These are phyloP conservation scores for Neolamprologus sp. DNA, from an alignment of 2,113 vertebrate species.

Conservation along the genomic window DNA sequence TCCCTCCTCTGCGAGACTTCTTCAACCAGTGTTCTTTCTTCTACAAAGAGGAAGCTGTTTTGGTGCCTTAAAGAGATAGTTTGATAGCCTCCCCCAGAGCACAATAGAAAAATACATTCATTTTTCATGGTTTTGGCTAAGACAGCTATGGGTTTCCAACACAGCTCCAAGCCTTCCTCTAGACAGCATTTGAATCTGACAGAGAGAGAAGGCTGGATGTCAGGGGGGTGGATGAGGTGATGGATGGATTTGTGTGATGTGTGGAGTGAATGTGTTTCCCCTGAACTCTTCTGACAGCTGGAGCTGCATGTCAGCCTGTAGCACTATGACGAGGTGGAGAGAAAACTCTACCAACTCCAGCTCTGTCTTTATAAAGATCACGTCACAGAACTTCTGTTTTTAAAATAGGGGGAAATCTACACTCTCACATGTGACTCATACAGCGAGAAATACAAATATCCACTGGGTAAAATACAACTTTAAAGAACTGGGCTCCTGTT, in stretches of 20 bases:
- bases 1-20: not conserved
- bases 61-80: constrained; percentile 10
- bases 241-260: constrained; percentile 26
- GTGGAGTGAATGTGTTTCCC: not conserved
- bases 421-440: not conserved
- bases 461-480: not conserved
- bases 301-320: constrained; percentile 29
- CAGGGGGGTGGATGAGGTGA: not conserved
- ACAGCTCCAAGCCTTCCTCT: constrained; percentile 8
- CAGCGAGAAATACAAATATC: not conserved
- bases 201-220: not conserved
- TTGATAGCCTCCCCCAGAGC: constrained; percentile 23
- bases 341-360: not conserved
- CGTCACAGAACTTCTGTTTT: constrained; percentile 9
- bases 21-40: constrained; percentile 14
- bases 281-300: constrained; percentile 25
- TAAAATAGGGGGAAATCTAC: not conserved
- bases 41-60: constrained; percentile 18
- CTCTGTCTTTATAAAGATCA: not conserved
- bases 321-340: not conserved
- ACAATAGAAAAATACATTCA: constrained; percentile 15
- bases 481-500: not conserved
- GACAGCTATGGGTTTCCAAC: not conserved
- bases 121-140: constrained; percentile 11
- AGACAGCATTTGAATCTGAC: constrained; percentile 13